These are phyloP conservation scores for Eulithis testata DNA, from an alignment of 2,888 invertebrate species.

Conservation along the genomic window DNA sequence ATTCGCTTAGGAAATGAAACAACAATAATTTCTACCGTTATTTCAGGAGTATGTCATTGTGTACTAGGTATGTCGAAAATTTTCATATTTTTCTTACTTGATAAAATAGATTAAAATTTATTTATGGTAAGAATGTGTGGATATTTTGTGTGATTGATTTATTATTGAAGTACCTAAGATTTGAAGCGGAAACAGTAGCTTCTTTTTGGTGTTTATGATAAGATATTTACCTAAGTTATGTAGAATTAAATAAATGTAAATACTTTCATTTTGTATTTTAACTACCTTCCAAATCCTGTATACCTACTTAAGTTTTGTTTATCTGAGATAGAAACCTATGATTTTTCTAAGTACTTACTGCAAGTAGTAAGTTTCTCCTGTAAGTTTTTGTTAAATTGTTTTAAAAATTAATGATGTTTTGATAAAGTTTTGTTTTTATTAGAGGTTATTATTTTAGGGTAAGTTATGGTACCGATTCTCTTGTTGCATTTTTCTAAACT, in stretches of 20 bases:
- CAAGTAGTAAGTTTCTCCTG: no score
- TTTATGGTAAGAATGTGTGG: conserved; percentile 34
- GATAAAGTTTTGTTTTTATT: no score
- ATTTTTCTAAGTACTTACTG: no score
- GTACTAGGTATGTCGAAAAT: neutral
- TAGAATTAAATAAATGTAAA: conserved; percentile 36
- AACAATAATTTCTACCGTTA: neutral
- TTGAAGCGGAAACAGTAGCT: conserved; percentile 12
- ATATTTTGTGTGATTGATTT: conserved; percentile 27
- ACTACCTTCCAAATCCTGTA: conserved; percentile 5
- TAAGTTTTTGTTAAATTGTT: no score
- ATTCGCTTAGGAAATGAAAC: no score
- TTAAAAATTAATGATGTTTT: no score
- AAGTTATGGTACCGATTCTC: no score
- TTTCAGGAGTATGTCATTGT: conserved; percentile 7
- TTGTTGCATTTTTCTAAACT: no score
- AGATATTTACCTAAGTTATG: conserved; percentile 11
- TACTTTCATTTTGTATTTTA: conserved; percentile 28
- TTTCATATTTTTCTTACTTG: conserved; percentile 15
- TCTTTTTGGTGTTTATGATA: conserved; percentile 15
- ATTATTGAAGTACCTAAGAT: conserved; percentile 22
- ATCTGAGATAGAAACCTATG: neutral
- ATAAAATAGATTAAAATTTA: conserved; percentile 27
- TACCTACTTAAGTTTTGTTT: neutral
- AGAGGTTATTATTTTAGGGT: no score